A percentile compares a stretch with the other conserved stretches of the same genome.
phyloP scores from a whole-genome alignment of 2,888 invertebrate species.

The Punctoribates punctum region DNA sequence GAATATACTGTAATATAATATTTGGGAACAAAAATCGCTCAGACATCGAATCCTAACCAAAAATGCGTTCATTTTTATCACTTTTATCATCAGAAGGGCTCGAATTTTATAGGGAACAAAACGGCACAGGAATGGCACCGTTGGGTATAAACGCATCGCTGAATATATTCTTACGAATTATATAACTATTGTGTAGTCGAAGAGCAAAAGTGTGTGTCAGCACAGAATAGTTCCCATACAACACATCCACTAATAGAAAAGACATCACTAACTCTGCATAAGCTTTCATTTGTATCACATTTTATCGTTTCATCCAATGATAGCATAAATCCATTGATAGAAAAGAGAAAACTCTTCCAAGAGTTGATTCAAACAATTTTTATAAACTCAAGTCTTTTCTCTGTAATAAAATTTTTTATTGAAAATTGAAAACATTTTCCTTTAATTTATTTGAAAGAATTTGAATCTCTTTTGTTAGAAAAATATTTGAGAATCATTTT shows the following conservation, averaged over 20 bases:
- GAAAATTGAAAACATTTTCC: no score
- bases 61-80: constrained; percentile 13
- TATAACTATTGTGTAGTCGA: neutral
- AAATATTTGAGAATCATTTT: no score
- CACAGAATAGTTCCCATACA: neutral
- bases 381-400: no score
- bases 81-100: constrained; percentile 27
- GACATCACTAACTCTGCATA: neutral
- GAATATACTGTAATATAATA: neutral
- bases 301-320: constrained; percentile 1
- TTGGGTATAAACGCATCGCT: constrained; percentile 12
- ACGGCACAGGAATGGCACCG: no score
- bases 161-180: constrained; percentile 9
- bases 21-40: neutral
- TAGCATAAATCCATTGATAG: constrained; percentile 10
- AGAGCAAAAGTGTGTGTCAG: constrained; percentile 10
- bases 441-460: no score
- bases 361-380: neutral
- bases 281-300: constrained; percentile 3
- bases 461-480: no score
- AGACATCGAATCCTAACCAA: neutral
- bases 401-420: no score
- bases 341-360: neutral
- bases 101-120: constrained; percentile 17
- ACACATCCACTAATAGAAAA: neutral